phyloP scores from a whole-genome alignment of 2,797 vertebrate species.

The Chrosomus eos region DNA sequence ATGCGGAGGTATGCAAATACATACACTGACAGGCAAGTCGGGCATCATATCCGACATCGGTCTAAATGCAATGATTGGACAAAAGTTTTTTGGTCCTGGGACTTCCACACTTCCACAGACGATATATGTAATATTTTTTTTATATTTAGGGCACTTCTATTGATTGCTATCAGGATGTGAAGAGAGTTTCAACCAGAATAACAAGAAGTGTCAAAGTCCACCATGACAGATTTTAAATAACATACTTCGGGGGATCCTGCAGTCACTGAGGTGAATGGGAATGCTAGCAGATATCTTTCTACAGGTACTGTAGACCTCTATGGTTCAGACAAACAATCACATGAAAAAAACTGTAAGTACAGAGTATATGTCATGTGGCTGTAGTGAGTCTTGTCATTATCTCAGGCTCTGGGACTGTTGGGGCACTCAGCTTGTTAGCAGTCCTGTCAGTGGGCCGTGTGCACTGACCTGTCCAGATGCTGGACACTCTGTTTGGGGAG shows the following conservation, averaged over 20 bases:
- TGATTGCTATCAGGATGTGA: no score
- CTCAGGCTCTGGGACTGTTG: constrained; percentile 1
- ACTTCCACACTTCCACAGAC: no score
- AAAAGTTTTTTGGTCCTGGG: no score
- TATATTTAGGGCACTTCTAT: no score
- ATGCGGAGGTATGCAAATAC: no score
- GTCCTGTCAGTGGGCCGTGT: constrained; percentile 30
- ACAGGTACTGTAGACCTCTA: neutral
- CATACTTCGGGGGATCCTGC: neutral
- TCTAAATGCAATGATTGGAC: no score
- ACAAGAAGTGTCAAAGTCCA: neutral
- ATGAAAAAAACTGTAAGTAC: neutral
- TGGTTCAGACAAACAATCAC: constrained; percentile 13
- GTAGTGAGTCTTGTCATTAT: constrained; percentile 28
- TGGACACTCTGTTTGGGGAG: constrained; percentile 37
- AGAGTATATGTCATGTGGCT: neutral
- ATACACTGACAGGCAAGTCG: no score
- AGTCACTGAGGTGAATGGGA: constrained; percentile 8
- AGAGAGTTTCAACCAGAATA: no score
- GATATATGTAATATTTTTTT: no score
- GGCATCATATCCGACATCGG: no score
- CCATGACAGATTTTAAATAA: neutral
- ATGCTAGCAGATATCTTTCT: neutral
- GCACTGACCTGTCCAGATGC: constrained; percentile 50
- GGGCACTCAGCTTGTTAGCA: constrained; percentile 43